Conservation (phyloP, 2,113 vertebrate species). For the Megalops atlanticus region DNA sequence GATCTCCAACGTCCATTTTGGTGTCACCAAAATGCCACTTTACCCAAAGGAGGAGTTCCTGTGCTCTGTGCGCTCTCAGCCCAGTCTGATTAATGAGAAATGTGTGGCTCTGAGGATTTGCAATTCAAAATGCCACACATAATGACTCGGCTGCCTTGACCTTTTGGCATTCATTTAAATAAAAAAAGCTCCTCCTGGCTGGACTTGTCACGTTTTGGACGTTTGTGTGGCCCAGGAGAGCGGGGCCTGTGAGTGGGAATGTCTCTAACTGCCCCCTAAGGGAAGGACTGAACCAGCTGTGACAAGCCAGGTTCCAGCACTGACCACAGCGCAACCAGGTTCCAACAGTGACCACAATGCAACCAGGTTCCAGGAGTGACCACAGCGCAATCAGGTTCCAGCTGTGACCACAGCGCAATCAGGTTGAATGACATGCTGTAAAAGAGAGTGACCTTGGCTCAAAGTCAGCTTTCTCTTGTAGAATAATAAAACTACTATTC, state of each 20-base stretch:
- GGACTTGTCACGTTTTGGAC: background rate
- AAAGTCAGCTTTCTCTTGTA: too few species aligned
- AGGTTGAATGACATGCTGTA: too few species aligned
- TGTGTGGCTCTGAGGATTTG: background rate
- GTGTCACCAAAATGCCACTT: background rate
- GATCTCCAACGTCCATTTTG: background rate
- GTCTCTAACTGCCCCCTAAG: too few species aligned
- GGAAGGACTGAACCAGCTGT: too few species aligned
- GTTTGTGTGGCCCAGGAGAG: background rate
- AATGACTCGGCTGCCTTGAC: background rate
- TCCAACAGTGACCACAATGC: too few species aligned
- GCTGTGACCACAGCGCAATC: too few species aligned
- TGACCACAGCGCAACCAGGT: too few species aligned
- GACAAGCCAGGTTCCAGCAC: too few species aligned
- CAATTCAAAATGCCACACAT: background rate
- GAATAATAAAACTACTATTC: too few species aligned
- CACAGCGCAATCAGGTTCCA: too few species aligned
- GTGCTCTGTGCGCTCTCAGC: background rate
- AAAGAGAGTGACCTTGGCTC: too few species aligned
- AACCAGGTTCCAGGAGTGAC: too few species aligned
- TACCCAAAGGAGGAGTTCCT: background rate
- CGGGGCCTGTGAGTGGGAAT: background rate
- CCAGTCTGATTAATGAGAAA: background rate
- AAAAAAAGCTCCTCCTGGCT: background rate
- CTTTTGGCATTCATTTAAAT: slow-evolving; percentile 18